Evolutionary conservation across 2,888 invertebrate genomes (phyloP).

Genomic region (Lasioglossum malachurum): DNA sequence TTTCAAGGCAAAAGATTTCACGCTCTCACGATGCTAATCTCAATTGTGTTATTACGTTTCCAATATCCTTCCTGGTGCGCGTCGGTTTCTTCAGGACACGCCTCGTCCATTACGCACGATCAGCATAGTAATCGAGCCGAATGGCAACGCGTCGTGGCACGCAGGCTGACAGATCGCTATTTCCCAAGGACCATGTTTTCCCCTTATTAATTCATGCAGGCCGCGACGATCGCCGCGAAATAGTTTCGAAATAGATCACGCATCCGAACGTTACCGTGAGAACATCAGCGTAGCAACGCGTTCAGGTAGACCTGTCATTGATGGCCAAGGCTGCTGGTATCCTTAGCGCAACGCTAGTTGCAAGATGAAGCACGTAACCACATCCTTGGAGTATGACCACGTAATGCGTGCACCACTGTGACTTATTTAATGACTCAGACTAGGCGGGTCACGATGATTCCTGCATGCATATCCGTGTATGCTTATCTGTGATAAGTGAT

Average conservation of each 20-base stretch:
- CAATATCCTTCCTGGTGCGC: conserved; percentile 41
- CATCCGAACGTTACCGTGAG: conserved; percentile 76
- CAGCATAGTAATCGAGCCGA: conserved; percentile 2
- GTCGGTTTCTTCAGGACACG: conserved; percentile 33
- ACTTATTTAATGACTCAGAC: conserved; percentile 69
- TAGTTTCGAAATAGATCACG: conserved; percentile 50
- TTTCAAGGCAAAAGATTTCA: background rate
- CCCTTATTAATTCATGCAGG: conserved; percentile 35
- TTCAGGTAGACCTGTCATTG: conserved; percentile 76
- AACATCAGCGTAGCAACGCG: conserved; percentile 72
- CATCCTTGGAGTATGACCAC: conserved; percentile 66
- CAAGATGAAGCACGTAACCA: conserved; percentile 51
- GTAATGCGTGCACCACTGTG: conserved; percentile 52
- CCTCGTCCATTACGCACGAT: conserved; percentile 18
- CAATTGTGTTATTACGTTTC: conserved; percentile 2
- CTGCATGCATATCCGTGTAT: background rate
- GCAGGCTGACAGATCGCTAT: background rate
- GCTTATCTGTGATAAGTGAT: background rate
- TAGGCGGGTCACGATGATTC: conserved; percentile 51
- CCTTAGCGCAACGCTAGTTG: conserved; percentile 49
- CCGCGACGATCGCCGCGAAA: conserved; percentile 36
- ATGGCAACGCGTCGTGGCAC: background rate
- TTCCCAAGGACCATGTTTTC: conserved; percentile 29
- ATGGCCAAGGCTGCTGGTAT: conserved; percentile 77
- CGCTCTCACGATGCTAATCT: conserved; percentile 48